Evolutionary conservation across 2,888 invertebrate species (phyloP).

Genomic region (Vannuccia rotundouncinata): DNA sequence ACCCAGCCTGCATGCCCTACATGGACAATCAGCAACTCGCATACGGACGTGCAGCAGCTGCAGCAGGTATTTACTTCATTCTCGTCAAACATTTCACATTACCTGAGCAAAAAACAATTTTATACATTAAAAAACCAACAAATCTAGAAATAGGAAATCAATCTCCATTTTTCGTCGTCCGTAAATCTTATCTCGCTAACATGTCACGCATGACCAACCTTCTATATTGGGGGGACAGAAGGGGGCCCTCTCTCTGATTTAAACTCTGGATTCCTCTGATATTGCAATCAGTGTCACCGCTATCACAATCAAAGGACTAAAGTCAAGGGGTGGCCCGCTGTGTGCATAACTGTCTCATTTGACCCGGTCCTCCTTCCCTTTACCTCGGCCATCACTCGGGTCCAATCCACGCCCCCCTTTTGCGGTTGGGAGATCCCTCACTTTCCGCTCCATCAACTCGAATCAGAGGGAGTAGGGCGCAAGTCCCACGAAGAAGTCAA

Average conservation of each 20-base stretch:
- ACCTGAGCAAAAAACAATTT: too few relatives aligned
- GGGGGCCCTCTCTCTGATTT: not conserved
- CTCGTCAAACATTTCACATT: too few relatives aligned
- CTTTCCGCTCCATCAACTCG: not conserved
- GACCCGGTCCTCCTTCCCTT: not conserved
- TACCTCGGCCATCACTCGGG: not conserved
- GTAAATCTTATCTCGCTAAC: too few relatives aligned
- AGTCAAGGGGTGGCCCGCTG: not conserved
- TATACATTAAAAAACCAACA: too few relatives aligned
- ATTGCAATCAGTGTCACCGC: slow-evolving; percentile 3
- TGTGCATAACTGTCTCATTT: not conserved
- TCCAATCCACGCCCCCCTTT: not conserved
- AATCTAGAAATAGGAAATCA: too few relatives aligned
- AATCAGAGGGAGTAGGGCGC: not conserved
- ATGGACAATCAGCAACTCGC: slow-evolving; percentile 36
- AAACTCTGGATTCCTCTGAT: not conserved
- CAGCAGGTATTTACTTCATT: not conserved
- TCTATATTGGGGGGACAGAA: too few relatives aligned
- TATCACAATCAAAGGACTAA: not conserved
- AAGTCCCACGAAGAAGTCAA: not conserved
- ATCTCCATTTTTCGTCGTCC: too few relatives aligned
- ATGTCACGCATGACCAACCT: too few relatives aligned
- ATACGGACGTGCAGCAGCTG: slow-evolving; percentile 31
- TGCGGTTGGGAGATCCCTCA: not conserved
- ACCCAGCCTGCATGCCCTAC: slow-evolving; percentile 30